A percentile compares a stretch with the other conserved stretches of the same genome.
Conservation (phyloP, 2,888 invertebrate species). For the Tenthredo scrophulariae region DNA sequence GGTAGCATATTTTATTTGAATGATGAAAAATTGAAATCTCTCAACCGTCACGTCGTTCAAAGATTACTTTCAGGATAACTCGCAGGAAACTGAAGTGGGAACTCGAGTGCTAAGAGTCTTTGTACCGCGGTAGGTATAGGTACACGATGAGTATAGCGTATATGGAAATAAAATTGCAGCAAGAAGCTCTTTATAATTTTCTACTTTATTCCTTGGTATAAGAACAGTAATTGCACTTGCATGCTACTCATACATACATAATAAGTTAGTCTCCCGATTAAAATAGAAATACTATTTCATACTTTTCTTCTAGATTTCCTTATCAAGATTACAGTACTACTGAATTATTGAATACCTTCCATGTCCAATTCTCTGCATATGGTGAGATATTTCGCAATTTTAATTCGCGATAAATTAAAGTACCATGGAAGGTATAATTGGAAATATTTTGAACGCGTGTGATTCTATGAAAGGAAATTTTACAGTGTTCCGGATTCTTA, state of each 20-base stretch:
- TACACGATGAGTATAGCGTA: conserved; percentile 29
- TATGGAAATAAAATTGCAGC: conserved; percentile 52
- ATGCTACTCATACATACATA: conserved; percentile 54
- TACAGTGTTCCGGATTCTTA: background rate
- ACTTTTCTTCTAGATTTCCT: conserved; percentile 20
- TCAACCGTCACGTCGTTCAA: background rate
- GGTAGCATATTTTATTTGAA: background rate
- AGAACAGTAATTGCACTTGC: conserved; percentile 54
- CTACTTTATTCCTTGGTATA: conserved; percentile 26
- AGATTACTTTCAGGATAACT: conserved; percentile 3
- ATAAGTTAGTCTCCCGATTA: conserved; percentile 32
- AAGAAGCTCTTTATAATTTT: conserved; percentile 50
- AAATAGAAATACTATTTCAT: conserved; percentile 40
- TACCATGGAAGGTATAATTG: no score
- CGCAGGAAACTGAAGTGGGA: background rate
- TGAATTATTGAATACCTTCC: conserved; percentile 30
- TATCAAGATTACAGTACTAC: conserved; percentile 16
- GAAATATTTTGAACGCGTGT: no score
- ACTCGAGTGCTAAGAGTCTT: conserved; percentile 14
- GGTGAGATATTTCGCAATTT: background rate
- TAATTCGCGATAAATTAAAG: background rate
- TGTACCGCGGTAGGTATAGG: background rate
- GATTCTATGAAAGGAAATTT: no score
- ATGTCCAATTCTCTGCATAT: background rate
- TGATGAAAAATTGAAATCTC: background rate